Percentiles rank a stretch among this genome's conserved stretches.
Evolutionary conservation across 2,888 invertebrate species (phyloP).

Genomic region (Leptinotarsa peninsularis): DNA sequence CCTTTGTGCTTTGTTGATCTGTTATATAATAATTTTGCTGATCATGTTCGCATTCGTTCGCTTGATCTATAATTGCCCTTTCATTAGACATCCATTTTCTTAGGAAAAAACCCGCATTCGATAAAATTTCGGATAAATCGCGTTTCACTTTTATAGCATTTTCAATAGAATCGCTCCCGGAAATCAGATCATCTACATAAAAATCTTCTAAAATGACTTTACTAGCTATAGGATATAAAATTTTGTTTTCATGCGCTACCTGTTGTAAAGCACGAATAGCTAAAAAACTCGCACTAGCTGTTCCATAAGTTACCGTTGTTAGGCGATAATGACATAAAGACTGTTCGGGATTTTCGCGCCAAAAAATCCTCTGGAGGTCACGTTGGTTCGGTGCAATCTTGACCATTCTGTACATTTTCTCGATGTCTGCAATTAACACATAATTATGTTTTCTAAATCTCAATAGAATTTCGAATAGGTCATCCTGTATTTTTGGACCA

Average conservation of each 20-base stretch:
- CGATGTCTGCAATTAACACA: conserved; percentile 28
- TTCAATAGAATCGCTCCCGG: conserved; percentile 28
- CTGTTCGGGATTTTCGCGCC: conserved; percentile 20
- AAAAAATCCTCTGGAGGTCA: conserved; percentile 26
- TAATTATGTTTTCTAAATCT: conserved; percentile 42
- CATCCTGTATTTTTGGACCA: conserved; percentile 47
- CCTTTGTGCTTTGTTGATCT: conserved; percentile 2
- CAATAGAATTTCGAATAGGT: conserved; percentile 46
- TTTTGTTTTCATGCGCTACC: conserved; percentile 29
- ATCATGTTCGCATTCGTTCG: background rate
- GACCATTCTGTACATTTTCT: conserved; percentile 30
- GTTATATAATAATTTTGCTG: conserved; percentile 7
- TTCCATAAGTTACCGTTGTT: conserved; percentile 3
- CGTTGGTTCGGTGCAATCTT: conserved; percentile 12
- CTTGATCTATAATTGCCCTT: conserved; percentile 1
- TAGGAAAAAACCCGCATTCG: background rate
- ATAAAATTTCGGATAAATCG: background rate
- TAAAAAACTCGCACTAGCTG: background rate
- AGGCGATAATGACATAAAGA: background rate
- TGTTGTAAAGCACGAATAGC: conserved; percentile 30
- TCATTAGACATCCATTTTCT: conserved; percentile 5
- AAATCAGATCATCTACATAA: conserved; percentile 47
- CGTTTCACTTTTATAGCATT: background rate
- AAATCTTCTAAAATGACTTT: conserved; percentile 39
- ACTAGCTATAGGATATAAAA: conserved; percentile 31